Base-by-base conservation (phyloP, 2,113 vertebrate species). In the Lepus americanus region DNA sequence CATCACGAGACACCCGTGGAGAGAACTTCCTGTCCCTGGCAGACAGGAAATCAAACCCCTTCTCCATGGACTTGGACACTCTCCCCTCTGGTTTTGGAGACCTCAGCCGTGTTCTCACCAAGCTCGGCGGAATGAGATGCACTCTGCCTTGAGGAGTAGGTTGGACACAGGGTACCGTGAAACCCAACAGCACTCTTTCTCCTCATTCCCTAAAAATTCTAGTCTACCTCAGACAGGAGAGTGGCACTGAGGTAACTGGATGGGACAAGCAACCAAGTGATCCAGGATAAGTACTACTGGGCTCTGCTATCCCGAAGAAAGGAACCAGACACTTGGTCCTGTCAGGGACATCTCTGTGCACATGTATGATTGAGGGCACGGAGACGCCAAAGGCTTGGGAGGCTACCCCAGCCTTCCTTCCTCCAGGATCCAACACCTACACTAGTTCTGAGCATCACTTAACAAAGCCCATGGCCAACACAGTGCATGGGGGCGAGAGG, bases 21-120 rank as follows among this genome's bases (percentile, higher is more conserved):
- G 95, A 96, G 96, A 91, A 96, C 95, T 92, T 94, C 93, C 88
- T 95, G 91, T 95, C 96, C 89, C 83, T 95, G 91, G 95, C 97
- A 97, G 67, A 83, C 61, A 89, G 59, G 79, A 76, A 96, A 88
- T 82, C 89, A 94, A 96, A 67, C 36, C 82, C 69, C 74, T 91
- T 90, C 53, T 90, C 69, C 88, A 85, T 92, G 59, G 88, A 90
- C 67, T 74, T 96, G 92, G 95, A 91, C 53, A 59, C 44, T 94
- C 87, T 91, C 87, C 84, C 31, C 77, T 89, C 66, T 61, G 63
- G 91, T 82, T 95, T 96, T 94, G 94, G 81, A 94, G 86, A 86
- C 72, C 74, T 36, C 16, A 23, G n/a, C 61, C 44, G 3, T 6
- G 5, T 67, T 96, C 79, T 96, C 90, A 13, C 49, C n/a, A 81